Evolutionary conservation across 2,113 vertebrate species (phyloP), one percentile per base, ranked within the genome.

Genomic region (Raja brachyura): DNA sequence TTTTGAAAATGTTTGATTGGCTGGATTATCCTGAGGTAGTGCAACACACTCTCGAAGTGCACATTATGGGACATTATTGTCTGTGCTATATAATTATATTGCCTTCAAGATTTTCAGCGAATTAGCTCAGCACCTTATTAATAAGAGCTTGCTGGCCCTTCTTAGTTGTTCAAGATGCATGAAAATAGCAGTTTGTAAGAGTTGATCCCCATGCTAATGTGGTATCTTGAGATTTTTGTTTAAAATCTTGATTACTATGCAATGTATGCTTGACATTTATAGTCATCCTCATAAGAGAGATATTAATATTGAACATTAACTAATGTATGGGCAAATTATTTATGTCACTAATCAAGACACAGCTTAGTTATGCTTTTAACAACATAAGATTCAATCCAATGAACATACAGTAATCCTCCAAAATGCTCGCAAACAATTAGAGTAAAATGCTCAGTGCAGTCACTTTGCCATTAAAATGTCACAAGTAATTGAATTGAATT

Each of bases 391-490:
- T 4, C 4, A 61, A 3, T 86, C n/a, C 59, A 86, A 86, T 86
- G 28, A 59, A 28, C 25, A 75, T 28, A 48, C 39, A 48, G 39
- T 48, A n/a, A 10, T 75, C 7, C 25, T 86, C 81, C 56, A 86
- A 86, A 61, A 28, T 61, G 10, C 25, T 4, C 11, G n/a, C 25
- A 61, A 61, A 61, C 25, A 61, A 61, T 61, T 56, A 61, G 81
- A 61, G 54, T 25, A 86, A n/a, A 61, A 59, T 86, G 81, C 56
- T 25, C n/a, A 11, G 10, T 86, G 20, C 48, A 83, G 79, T 59
- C 48, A 56, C 79, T 83, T 59, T 83, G 4, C n/a, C 56, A 86
- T 86, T 86, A 61, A n/a, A 56, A 86, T 86, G 81, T 59, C 81
- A 59, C 39, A 48, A 48, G 39, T n/a, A n/a, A n/a, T n/a, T n/a